Evolutionary conservation across 2,113 vertebrate genomes (phyloP).

Genomic region (Syngnathoides biaculeatus): DNA sequence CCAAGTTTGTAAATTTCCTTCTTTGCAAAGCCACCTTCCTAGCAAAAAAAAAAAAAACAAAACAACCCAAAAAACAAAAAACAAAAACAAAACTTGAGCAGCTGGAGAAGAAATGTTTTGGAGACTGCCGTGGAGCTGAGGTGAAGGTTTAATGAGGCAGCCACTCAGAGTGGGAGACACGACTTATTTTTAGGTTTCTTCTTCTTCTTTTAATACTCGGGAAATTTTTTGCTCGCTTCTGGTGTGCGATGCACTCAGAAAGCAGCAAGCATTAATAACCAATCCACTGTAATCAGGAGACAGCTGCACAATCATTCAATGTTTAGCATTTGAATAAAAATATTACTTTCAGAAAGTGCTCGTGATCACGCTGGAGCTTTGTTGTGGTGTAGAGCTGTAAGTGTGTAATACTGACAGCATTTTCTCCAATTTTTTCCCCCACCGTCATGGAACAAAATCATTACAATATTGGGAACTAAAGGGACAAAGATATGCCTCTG

Average conservation of each 20-base stretch:
- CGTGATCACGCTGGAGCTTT: too few species aligned
- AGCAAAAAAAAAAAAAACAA: background rate
- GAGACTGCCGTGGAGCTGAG: conserved; percentile 5
- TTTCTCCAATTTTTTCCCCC: too few species aligned
- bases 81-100: background rate
- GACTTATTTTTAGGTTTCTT: background rate
- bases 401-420: too few species aligned
- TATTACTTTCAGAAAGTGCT: too few species aligned
- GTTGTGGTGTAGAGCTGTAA: too few species aligned
- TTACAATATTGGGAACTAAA: too few species aligned
- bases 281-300: too few species aligned
- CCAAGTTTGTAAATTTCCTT: background rate
- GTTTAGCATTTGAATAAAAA: too few species aligned
- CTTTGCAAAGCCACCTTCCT: conserved; percentile 6
- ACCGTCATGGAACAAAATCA: too few species aligned
- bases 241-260: background rate
- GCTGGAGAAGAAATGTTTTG: background rate
- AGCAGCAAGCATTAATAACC: background rate
- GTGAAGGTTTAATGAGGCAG: conserved; percentile 26
- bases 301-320: too few species aligned
- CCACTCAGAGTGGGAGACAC: conserved; percentile 14
- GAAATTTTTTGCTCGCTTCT: background rate
- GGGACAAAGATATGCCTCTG: too few species aligned
- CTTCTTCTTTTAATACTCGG: background rate
- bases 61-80: too few species aligned